Evolutionary conservation across 1,140 invertebrate genomes (phyloP).

Genomic region (Mya arenaria): DNA sequence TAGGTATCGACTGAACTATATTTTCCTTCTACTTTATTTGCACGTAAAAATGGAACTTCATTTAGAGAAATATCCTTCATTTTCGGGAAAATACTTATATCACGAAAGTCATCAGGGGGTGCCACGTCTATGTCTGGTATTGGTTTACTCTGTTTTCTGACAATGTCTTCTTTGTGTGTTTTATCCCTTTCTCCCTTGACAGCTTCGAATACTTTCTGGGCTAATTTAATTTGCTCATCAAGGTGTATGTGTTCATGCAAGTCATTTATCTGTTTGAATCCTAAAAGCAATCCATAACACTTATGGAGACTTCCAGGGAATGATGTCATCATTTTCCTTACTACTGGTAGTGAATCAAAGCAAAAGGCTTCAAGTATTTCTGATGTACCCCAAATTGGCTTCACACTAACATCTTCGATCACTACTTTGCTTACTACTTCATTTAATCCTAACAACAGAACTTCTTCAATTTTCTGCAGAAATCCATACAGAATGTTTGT

Average conservation of each 20-base stretch:
- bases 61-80: conserved; percentile 69
- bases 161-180: not conserved
- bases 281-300: not conserved
- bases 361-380: no score
- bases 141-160: conserved; percentile 11
- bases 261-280: not conserved
- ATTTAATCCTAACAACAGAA: no score
- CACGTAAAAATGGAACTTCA: conserved; percentile 81
- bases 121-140: conserved; percentile 12
- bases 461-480: no score
- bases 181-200: conserved; percentile 7
- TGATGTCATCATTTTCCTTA: not conserved
- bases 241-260: not conserved
- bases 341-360: not conserved
- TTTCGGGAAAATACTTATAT: conserved; percentile 74
- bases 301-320: not conserved
- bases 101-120: conserved; percentile 75
- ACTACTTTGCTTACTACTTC: no score
- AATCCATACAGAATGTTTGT: no score
- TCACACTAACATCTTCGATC: no score
- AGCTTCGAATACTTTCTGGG: not conserved
- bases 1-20: conserved; percentile 87
- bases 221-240: not conserved
- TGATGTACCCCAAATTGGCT: no score
- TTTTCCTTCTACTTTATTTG: conserved; percentile 84